These are phyloP conservation scores for Syngnathus acus DNA, from an alignment of 2,797 vertebrate species.

Conservation along the genomic window DNA sequence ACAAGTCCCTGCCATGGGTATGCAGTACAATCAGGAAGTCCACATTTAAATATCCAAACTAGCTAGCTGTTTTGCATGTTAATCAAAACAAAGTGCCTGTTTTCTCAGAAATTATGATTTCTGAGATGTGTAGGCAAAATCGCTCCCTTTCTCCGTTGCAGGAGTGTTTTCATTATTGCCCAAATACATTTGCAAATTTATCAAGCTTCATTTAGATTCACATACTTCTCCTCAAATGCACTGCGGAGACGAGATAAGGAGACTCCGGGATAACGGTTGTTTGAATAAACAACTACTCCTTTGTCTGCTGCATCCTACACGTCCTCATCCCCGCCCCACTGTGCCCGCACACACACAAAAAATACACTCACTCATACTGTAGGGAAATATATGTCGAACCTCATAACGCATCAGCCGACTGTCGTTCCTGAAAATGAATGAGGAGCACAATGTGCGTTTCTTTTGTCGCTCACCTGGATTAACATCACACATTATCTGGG, in stretches of 20 bases:
- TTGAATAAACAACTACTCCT: slow-evolving; percentile 44
- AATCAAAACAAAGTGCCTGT: not conserved
- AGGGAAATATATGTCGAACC: slow-evolving; percentile 31
- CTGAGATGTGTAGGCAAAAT: slow-evolving; percentile 2
- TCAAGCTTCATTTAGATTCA: slow-evolving; percentile 39
- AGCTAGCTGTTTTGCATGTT: not conserved
- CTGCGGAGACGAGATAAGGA: slow-evolving; percentile 46
- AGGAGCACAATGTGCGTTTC: slow-evolving; percentile 7
- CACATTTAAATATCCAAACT: not conserved
- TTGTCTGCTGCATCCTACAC: slow-evolving; percentile 40
- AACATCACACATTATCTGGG: slow-evolving; percentile 31
- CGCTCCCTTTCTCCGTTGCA: slow-evolving; percentile 2
- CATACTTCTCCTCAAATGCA: slow-evolving; percentile 26
- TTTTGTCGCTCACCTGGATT: slow-evolving; percentile 44
- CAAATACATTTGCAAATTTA: slow-evolving; percentile 32
- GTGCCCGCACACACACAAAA: slow-evolving; percentile 5
- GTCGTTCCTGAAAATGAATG: slow-evolving; percentile 6
- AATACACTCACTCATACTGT: not conserved
- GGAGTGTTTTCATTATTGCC: slow-evolving; percentile 18
- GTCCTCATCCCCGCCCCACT: slow-evolving; percentile 22
- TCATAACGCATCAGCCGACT: slow-evolving; percentile 19
- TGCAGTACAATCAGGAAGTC: not conserved
- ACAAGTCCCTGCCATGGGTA: not conserved
- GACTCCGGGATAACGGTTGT: slow-evolving; percentile 37
- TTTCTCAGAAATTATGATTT: not conserved